Evolutionary conservation across 2,888 invertebrate genomes (phyloP), one percentile per base, ranked within the genome.

Genomic region (Pollenia amentaria): DNA sequence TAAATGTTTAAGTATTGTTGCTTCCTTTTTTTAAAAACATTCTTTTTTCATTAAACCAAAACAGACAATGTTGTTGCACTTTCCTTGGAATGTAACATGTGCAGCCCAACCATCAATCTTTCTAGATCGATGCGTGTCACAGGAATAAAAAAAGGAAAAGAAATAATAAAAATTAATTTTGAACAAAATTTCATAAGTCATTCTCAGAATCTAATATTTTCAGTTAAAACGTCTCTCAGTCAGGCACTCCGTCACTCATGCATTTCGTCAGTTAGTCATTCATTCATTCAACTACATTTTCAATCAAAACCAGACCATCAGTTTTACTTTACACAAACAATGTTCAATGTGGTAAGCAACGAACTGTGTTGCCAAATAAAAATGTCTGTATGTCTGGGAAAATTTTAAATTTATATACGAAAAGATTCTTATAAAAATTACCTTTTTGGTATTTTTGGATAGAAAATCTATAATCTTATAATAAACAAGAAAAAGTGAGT

Each of bases 121-220:
- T 6, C 6, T 29, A 55, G 0, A 57, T 67, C 16, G 7, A 57
- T 44, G 40, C 29, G 64, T 62, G 65, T 57, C 57, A 57, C 38
- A 42, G 55, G 38, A 70, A 64, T 51, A 44, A 46, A 72, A 29
- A 16, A 57, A 3, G 14, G 65, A 46, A 42, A 7, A 44, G 2
- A 72, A 38, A 67, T 55, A 73, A 60, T 65, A 57, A 67, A 64
- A 73, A 81, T 65, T 64, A 72, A 62, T 79, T 79, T 72, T 29
- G n/a, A 62, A 70, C 21, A 72, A 79, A 64, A 62, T 70, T 46
- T 48, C 18, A 40, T 65, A 73, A 81, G 48, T 75, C 81, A 67
- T 57, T 73, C n/a, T 21, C 18, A 62, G 18, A 76, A 53, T 46
- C 46, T 18, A 48, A 67, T 57, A 80, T 55, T 72, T 65, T 55